phyloP scores from a whole-genome alignment of 2,888 invertebrate genomes.

The Frankliniella intonsa region DNA sequence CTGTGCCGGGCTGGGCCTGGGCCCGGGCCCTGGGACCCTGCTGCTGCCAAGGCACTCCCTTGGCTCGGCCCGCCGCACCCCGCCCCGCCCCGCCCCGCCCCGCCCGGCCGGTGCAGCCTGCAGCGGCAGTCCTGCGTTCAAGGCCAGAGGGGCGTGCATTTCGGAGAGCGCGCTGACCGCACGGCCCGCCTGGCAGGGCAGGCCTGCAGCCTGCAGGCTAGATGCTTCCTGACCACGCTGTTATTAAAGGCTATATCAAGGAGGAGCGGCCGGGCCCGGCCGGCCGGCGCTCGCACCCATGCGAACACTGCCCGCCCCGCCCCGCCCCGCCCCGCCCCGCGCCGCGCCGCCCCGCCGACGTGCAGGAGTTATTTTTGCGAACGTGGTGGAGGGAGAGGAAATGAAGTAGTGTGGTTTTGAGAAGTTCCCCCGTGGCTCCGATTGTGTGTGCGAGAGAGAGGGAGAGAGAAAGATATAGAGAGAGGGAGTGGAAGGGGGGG shows the following conservation, averaged over 20 bases:
- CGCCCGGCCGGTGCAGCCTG: not conserved
- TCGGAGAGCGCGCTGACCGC: conserved; percentile 21
- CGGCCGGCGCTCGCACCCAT: not conserved
- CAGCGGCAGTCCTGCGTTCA: not conserved
- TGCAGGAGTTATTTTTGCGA: not conserved
- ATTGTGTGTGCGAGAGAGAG: too few relatives aligned
- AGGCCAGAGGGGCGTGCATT: conserved; percentile 21
- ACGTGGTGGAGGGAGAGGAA: not conserved
- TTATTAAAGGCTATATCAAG: not conserved
- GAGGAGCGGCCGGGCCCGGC: not conserved
- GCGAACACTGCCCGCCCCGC: not conserved
- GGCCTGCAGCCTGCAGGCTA: not conserved
- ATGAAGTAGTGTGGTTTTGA: not conserved
- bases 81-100: not conserved
- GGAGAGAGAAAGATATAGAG: too few relatives aligned
- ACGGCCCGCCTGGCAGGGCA: not conserved
- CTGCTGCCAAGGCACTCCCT: too few relatives aligned
- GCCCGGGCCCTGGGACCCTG: not conserved
- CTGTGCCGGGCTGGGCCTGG: not conserved
- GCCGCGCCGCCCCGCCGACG: too few relatives aligned
- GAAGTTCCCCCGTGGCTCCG: too few relatives aligned
- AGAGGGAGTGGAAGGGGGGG: too few relatives aligned
- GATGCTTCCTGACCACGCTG: not conserved
- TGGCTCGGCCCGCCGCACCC: not conserved
- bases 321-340: not conserved